These are phyloP conservation scores for Octodonta nipae DNA, from an alignment of 2,888 invertebrate genomes.

Conservation along the genomic window DNA sequence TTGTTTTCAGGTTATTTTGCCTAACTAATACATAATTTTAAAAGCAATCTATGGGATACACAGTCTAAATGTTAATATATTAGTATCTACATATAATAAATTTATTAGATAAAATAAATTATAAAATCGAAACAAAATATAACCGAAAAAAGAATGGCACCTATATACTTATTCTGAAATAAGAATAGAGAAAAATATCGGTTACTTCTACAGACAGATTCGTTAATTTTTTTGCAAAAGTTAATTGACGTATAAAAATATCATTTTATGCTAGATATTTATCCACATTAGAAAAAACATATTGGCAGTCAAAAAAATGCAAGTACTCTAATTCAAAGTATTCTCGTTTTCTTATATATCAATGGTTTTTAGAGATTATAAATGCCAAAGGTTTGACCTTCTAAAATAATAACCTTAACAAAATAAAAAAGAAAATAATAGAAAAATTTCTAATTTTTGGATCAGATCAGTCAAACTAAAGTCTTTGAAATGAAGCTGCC, in stretches of 20 bases:
- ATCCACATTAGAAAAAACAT: conserved; percentile 6
- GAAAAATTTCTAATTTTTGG: no score
- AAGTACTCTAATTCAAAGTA: conserved; percentile 3
- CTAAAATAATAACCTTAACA: no score
- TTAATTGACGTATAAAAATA: conserved; percentile 17
- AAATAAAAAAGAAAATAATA: no score
- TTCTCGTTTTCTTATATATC: conserved; percentile 2
- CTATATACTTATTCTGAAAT: conserved; percentile 1
- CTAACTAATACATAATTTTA: conserved; percentile 12
- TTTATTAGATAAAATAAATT: conserved; percentile 7
- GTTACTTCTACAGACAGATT: conserved; percentile 10
- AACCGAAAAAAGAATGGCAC: conserved; percentile 14
- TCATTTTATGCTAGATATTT: conserved; percentile 9
- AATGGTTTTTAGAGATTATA: no score
- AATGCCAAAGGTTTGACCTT: no score
- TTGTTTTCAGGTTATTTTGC: no score
- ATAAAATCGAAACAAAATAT: not conserved
- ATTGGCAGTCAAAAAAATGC: conserved; percentile 6
- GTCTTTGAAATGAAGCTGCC: no score
- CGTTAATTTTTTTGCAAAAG: conserved; percentile 3
- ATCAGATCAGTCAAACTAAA: no score
- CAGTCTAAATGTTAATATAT: conserved; percentile 12
- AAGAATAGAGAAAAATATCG: conserved; percentile 11
- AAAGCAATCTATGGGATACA: conserved; percentile 13
- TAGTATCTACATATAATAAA: conserved; percentile 2